Percentiles rank a stretch among this genome's conserved stretches.
Evolutionary conservation across 2,888 invertebrate species (phyloP).

Genomic region (Selenia dentaria): DNA sequence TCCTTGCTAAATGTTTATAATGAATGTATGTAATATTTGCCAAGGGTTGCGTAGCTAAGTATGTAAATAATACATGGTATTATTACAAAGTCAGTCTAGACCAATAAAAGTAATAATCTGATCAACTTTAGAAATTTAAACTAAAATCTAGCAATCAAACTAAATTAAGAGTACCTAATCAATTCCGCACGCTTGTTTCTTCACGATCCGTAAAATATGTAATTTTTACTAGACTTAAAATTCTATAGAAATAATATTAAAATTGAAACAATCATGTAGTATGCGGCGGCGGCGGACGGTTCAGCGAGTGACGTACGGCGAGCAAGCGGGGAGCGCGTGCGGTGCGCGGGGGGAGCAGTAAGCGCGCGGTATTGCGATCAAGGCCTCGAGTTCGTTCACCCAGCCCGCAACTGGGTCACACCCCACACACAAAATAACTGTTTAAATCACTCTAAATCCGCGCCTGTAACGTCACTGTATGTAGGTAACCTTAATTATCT

Average conservation of each 20-base stretch:
- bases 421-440: conserved; percentile 72
- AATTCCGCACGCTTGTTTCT: no score
- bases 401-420: conserved; percentile 74
- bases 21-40: no score
- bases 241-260: conserved; percentile 50
- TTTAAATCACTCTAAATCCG: conserved; percentile 75
- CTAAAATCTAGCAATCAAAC: no score
- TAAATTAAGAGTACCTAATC: no score
- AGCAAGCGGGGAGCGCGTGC: conserved; percentile 35
- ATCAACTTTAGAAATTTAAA: no score
- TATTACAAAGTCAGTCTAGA: conserved; percentile 2
- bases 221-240: conserved; percentile 43
- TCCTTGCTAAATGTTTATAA: no score
- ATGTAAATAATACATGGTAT: neutral
- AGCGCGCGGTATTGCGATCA: conserved; percentile 79
- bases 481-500: conserved; percentile 54
- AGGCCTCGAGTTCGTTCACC: conserved; percentile 83
- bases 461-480: conserved; percentile 70
- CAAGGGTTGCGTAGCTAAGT: no score
- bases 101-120: conserved; percentile 5
- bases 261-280: conserved; percentile 56
- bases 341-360: conserved; percentile 40
- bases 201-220: no score
- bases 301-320: conserved; percentile 52
- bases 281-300: conserved; percentile 27